phyloP scores from a whole-genome alignment of 23 tunicate species.

The Diplosoma virens region DNA sequence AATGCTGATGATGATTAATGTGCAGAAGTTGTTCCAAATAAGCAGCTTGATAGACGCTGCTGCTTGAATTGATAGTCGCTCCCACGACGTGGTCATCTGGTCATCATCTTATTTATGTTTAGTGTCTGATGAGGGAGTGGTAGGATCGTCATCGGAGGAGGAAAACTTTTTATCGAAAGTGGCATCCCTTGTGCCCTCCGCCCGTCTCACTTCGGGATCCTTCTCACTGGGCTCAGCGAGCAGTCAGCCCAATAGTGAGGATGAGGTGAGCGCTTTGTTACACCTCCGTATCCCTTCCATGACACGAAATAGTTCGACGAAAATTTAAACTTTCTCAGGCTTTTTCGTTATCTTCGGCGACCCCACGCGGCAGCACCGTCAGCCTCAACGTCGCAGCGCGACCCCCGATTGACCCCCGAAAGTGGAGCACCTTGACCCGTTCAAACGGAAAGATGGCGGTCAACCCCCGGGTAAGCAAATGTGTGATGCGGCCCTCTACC shows the following conservation, averaged over 20 bases:
- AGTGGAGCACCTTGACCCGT: constrained; percentile 64
- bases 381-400: background rate
- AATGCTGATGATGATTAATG: too few species aligned
- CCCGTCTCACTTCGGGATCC: constrained; percentile 11
- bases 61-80: too few species aligned
- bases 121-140: constrained; percentile 92
- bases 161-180: constrained; percentile 58
- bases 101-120: background rate
- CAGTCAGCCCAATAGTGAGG: constrained; percentile 35
- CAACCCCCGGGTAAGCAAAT: too few species aligned
- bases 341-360: too few species aligned
- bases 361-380: background rate
- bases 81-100: too few species aligned
- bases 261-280: constrained; percentile 61
- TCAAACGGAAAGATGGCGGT: constrained; percentile 37
- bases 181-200: constrained; percentile 22
- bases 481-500: too few species aligned
- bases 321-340: too few species aligned
- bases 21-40: too few species aligned
- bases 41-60: too few species aligned
- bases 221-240: constrained; percentile 37
- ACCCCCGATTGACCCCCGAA: background rate
- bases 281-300: too few species aligned
- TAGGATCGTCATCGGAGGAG: constrained; percentile 75
- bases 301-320: too few species aligned